These are phyloP conservation scores for Zootoca vivipara DNA, from an alignment of 2,113 vertebrate genomes.

Conservation along the genomic window DNA sequence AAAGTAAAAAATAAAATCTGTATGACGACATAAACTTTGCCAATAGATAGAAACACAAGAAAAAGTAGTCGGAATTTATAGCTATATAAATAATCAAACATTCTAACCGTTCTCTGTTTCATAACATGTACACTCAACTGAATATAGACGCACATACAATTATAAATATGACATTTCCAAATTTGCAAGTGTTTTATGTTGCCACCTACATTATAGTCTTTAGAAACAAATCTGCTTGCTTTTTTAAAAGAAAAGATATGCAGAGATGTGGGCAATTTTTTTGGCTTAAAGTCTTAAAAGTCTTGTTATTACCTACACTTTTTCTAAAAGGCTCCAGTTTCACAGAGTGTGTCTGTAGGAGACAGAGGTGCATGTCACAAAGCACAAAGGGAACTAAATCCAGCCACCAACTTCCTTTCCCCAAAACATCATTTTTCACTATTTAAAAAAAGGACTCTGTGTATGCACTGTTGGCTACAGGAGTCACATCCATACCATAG, in stretches of 20 bases:
- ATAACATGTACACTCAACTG: slow-evolving; percentile 1
- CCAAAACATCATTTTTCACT: neutral
- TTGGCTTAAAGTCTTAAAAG: neutral
- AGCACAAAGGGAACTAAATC: neutral
- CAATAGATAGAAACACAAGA: neutral
- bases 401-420: neutral
- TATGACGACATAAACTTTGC: neutral
- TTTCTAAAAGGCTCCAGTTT: neutral
- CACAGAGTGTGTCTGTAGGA: neutral
- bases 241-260: slow-evolving; percentile 14
- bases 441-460: neutral
- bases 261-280: neutral
- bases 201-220: slow-evolving; percentile 12
- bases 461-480: neutral
- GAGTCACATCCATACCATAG: no score
- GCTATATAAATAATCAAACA: neutral
- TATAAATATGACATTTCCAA: slow-evolving; percentile 23
- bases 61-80: neutral
- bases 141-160: slow-evolving; percentile 7
- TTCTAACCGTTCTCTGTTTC: slow-evolving; percentile 6
- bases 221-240: slow-evolving; percentile 11
- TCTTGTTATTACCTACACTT: neutral
- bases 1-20: neutral
- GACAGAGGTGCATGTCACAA: no score
- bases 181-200: slow-evolving; percentile 15